Conservation (phyloP, 1,140 invertebrate genomes). For the Dreissena polymorpha region DNA sequence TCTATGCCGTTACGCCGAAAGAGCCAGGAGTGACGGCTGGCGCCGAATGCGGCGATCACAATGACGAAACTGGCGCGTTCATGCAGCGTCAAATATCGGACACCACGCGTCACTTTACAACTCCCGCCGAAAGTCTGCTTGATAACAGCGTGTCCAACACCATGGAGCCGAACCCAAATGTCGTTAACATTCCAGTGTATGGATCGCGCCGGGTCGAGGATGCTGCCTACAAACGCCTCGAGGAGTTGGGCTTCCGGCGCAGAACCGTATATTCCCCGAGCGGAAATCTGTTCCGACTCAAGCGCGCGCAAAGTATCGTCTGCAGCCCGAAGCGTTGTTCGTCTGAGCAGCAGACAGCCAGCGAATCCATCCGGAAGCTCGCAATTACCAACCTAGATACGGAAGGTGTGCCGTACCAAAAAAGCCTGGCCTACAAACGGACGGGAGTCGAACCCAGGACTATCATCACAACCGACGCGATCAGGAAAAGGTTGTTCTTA, state of each 20-base stretch:
- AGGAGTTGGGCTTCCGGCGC: slow-evolving; percentile 31
- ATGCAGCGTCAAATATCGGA: slow-evolving; percentile 1
- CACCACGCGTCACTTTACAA: slow-evolving; percentile 38
- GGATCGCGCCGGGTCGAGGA: not conserved
- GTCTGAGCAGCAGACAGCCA: not conserved
- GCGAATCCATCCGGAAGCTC: not conserved
- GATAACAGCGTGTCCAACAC: not conserved
- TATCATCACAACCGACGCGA: too few relatives aligned
- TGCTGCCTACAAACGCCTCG: slow-evolving; percentile 16
- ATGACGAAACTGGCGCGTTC: not conserved
- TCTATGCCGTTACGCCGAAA: slow-evolving; percentile 17
- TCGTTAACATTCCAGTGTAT: not conserved
- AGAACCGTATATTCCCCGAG: slow-evolving; percentile 9
- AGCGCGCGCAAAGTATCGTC: not conserved
- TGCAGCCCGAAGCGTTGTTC: not conserved
- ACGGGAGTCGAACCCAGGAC: too few relatives aligned
- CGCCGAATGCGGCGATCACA: slow-evolving; percentile 21
- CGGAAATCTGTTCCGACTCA: not conserved
- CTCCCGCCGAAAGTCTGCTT: slow-evolving; percentile 17
- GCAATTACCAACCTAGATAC: slow-evolving; percentile 3
- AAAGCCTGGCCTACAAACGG: not conserved
- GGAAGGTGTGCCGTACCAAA: not conserved
- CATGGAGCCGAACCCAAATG: not conserved
- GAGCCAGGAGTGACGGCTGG: not conserved
- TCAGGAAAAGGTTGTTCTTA: too few relatives aligned